A percentile compares a stretch with the other conserved stretches of the same genome.
Conservation (phyloP, 2,888 invertebrate species). For the Notocelia uddmanniana region DNA sequence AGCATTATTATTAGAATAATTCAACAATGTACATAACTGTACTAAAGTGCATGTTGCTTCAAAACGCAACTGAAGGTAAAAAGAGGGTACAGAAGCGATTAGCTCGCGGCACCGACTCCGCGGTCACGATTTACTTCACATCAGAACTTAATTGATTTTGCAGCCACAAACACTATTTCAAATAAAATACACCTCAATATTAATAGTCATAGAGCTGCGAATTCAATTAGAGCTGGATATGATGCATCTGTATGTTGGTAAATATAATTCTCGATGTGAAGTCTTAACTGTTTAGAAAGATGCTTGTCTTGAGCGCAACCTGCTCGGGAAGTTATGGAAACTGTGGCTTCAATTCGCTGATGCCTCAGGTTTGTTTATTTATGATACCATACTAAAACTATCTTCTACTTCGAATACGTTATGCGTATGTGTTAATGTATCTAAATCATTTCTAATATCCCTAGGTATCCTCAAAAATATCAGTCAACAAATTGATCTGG, state of each 20-base stretch:
- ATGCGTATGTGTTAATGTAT: background rate
- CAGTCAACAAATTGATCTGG: background rate
- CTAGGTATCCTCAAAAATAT: background rate
- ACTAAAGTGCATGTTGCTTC: constrained; percentile 32
- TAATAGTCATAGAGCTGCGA: constrained; percentile 53
- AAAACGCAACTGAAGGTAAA: constrained; percentile 51
- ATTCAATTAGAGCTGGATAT: constrained; percentile 52
- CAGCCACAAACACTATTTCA: constrained; percentile 55
- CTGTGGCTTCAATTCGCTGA: constrained; percentile 20
- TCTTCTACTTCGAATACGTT: background rate
- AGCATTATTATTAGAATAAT: constrained; percentile 22
- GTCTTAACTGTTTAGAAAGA: constrained; percentile 76
- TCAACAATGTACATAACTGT: constrained; percentile 25
- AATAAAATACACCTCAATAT: constrained; percentile 55
- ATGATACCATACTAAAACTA: background rate
- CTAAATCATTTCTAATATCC: background rate
- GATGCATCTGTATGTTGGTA: constrained; percentile 53
- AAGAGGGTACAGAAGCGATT: constrained; percentile 80
- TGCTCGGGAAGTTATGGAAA: constrained; percentile 63
- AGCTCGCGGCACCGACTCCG: constrained; percentile 72
- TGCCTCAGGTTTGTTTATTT: constrained; percentile 21
- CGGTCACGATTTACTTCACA: constrained; percentile 78
- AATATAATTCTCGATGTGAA: constrained; percentile 56
- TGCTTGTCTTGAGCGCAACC: constrained; percentile 71
- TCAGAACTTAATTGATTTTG: constrained; percentile 63